phyloP scores from a whole-genome alignment of 2,113 vertebrate genomes.

The Tachycineta bicolor region DNA sequence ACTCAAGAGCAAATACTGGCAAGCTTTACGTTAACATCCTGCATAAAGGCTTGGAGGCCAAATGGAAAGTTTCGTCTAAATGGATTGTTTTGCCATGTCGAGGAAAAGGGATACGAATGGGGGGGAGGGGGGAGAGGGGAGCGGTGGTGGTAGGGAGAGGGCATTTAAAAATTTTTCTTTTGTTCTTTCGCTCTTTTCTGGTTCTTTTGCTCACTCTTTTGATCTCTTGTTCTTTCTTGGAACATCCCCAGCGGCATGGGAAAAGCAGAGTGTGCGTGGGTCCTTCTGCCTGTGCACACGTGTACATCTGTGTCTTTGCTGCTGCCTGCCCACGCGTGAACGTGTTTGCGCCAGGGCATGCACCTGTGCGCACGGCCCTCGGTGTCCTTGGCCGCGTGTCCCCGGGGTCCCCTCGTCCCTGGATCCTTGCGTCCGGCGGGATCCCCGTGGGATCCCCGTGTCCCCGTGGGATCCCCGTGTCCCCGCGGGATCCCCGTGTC shows the following conservation, averaged over 20 bases:
- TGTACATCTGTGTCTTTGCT: fast-evolving
- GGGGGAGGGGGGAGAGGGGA: too few relatives aligned
- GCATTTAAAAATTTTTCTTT: not conserved
- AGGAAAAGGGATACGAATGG: not conserved
- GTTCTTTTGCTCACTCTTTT: not conserved
- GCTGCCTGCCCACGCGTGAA: not conserved
- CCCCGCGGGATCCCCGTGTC: not conserved
- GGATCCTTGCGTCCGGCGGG: not conserved
- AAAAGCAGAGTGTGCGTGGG: fast-evolving
- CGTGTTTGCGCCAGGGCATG: fast-evolving
- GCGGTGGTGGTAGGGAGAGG: fast-evolving
- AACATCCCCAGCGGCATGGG: not conserved
- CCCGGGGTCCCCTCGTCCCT: not conserved
- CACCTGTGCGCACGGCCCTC: not conserved
- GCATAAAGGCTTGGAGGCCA: not conserved
- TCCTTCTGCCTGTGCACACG: not conserved
- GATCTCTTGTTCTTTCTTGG: not conserved
- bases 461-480: not conserved
- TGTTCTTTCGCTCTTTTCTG: not conserved
- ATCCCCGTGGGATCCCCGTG: not conserved
- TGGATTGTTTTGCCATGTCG: not conserved
- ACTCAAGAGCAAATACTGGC: not conserved
- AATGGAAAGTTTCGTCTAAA: not conserved
- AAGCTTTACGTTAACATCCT: not conserved
- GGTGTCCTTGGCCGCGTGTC: not conserved